A percentile compares a stretch with the other conserved stretches of the same genome.
Conservation (phyloP, 2,888 invertebrate species). For the Idaea aversata region DNA sequence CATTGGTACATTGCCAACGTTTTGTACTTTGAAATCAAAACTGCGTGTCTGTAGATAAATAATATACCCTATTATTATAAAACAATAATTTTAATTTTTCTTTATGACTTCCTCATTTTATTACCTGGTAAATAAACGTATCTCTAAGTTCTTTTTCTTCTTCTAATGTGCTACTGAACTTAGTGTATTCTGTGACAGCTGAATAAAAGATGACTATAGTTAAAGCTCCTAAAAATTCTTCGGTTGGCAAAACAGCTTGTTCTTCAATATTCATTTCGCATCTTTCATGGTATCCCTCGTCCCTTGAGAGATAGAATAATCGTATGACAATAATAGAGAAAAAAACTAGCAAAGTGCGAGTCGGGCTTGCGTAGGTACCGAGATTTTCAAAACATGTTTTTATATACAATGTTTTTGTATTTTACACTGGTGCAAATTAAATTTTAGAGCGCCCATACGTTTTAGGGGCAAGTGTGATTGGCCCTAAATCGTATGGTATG, state of each 20-base stretch:
- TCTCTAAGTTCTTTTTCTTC: constrained; percentile 70
- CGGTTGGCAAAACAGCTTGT: constrained; percentile 39
- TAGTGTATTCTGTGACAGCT: constrained; percentile 74
- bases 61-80: neutral
- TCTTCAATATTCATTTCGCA: constrained; percentile 50
- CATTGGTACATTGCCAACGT: constrained; percentile 61
- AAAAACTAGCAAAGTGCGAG: too few relatives aligned
- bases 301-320: constrained; percentile 34
- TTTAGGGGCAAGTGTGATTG: too few relatives aligned
- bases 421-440: too few relatives aligned
- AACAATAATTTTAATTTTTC: neutral
- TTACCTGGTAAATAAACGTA: constrained; percentile 78
- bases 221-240: constrained; percentile 42
- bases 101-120: neutral
- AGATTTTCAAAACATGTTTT: too few relatives aligned
- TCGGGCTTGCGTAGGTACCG: too few relatives aligned
- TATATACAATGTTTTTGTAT: too few relatives aligned
- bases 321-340: too few relatives aligned
- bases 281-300: constrained; percentile 54
- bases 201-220: constrained; percentile 72
- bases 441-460: too few relatives aligned
- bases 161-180: constrained; percentile 63
- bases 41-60: constrained; percentile 46
- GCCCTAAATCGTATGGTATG: too few relatives aligned
- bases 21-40: constrained; percentile 59